Base-by-base conservation (phyloP, 2,113 vertebrate species). In the Corydoras maculifer region DNA sequence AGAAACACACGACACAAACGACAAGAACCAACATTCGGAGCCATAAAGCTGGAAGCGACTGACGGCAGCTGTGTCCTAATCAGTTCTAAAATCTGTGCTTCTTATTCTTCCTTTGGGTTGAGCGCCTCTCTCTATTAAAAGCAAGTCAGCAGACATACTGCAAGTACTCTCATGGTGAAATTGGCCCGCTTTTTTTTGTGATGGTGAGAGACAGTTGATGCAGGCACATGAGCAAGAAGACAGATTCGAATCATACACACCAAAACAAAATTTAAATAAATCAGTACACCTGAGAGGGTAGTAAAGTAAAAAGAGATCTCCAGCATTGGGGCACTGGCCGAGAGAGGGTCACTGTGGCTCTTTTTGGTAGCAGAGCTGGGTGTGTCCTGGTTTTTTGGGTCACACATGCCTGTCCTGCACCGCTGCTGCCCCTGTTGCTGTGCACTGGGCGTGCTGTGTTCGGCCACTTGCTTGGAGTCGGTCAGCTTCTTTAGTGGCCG, bases 401-500 rank as follows among this genome's bases (percentile, higher is more conserved):
- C 78, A 73, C 62, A 75, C 73, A 55, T 62, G 73, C 51, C 43
- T 32, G 68, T 76, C 73, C 32, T 70, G 75, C 65, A 63, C 74
- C 75, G 73, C 70, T 66, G 78, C 72, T 73, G 68, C 70, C 75
- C 13, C 70, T 73, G 68, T 57, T 15, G 76, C 72, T 74, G 62
- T 53, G 65, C 63, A 68, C 59, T 78, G 79, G 72, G 75, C 79
- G 78, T 76, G 72, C 67, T 68, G 69, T 69, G 65, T 50, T 59
- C 32, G 48, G 68, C 50, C 48, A 58, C n/a, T 79, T 76, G 54
- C 14, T 74, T 67, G 69, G 75, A 51, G 79, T 51, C 11, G 25
- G 54, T 75, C 53, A 62, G 74, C 83, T 83, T 89, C 76, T 75
- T 79, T 94, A 99, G 91, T 94, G 95, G 86, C 93, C 92, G 25